phyloP scores from a whole-genome alignment of 2,113 vertebrate genomes.

The Albula glossodonta region DNA sequence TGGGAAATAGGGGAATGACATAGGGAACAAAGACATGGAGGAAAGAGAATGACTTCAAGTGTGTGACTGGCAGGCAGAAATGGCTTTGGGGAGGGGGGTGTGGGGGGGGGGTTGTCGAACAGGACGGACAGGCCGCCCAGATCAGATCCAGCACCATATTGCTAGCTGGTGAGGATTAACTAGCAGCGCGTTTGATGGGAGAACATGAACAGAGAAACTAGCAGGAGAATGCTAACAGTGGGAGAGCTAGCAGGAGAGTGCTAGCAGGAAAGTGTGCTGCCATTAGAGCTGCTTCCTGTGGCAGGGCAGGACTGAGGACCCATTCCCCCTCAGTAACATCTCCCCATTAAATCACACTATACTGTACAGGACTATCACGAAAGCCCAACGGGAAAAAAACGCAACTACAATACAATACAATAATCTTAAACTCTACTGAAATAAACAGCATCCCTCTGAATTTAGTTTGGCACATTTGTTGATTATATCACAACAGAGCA shows the following conservation, averaged over 20 bases:
- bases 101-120: background rate
- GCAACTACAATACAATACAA: background rate
- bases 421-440: background rate
- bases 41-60: background rate
- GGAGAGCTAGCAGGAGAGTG: background rate
- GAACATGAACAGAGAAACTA: no score
- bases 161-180: no score
- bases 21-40: no score
- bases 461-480: background rate
- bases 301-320: no score
- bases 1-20: background rate
- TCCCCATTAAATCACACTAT: background rate
- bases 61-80: no score
- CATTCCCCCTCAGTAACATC: background rate
- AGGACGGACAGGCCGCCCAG: background rate
- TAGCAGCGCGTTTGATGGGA: no score
- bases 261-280: background rate
- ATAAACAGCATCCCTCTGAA: background rate
- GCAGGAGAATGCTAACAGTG: no score
- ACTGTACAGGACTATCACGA: background rate
- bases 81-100: no score
- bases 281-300: background rate
- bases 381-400: background rate
- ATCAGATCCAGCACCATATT: background rate
- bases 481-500: constrained; percentile 1